Base-by-base conservation (phyloP, 2,113 vertebrate genomes). In the Rhabdomys dilectus region DNA sequence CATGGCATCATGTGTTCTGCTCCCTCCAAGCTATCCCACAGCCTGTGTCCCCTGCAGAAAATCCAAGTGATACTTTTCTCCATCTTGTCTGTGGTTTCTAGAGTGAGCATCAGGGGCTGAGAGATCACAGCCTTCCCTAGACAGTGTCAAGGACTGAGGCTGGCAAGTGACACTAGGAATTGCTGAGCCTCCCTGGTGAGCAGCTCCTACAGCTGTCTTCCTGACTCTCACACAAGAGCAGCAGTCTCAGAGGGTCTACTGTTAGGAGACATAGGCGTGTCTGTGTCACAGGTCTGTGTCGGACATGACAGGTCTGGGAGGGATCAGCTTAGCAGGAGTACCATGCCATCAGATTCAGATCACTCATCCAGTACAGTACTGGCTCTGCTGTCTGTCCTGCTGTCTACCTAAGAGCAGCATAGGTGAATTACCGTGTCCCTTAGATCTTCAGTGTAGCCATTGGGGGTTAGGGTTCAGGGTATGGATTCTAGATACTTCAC, bases 31-130 rank as follows among this genome's bases (percentile, higher is more conserved):
- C 26, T 45, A 2, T 26, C n/a, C 36, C 90, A 60, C 1, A 17
- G 48, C 45, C 19, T 1, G 17, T 0, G 1, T 0, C 1, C 42
- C 76, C 5, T 10, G 39, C 39, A 60, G 48, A 70, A 82, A 68
- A n/a, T 15, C 78, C 29, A 7, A 22, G 45, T 56, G 82, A 31
- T 15, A 4, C 26, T 66, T 62, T 68, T 78, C 92, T 94, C 76
- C 7, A 9, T 22, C 53, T 62, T 11, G 36, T n/a, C n/a, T 17
- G 36, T 42, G 42, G 62, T 80, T 1, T 87, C 53, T 87, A 85
- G 81, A 93, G 85, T 24, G 84, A 58, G 45, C 5, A 4, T 24
- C 26, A 48, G 29, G 29, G 22, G 12, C 19, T 39, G n/a, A 3
- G 60, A 48, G 48, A 87, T 22, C 60, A 58, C 7, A 36, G 45